phyloP scores from a whole-genome alignment of 2,888 invertebrate genomes.

The Euspilapteryx auroguttella region DNA sequence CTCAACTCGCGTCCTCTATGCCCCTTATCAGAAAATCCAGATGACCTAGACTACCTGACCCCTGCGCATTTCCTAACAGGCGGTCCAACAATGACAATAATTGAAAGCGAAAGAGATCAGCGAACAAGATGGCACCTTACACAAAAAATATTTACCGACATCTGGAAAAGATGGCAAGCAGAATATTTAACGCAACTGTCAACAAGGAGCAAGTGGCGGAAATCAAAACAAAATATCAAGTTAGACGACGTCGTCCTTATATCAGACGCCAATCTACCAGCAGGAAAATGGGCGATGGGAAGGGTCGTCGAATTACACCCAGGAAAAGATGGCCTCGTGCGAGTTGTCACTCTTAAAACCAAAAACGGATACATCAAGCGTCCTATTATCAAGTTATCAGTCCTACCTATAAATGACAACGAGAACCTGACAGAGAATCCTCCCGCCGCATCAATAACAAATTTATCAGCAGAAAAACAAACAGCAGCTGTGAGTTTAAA shows the following conservation, averaged over 20 bases:
- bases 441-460: too few relatives aligned
- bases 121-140: conserved; percentile 3
- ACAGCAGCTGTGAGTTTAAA: neutral
- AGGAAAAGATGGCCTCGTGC: conserved; percentile 1
- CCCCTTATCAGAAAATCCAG: conserved; percentile 2
- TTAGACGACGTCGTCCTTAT: conserved; percentile 1
- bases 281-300: conserved; percentile 2
- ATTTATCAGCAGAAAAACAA: neutral
- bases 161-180: conserved; percentile 2
- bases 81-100: conserved; percentile 2
- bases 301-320: conserved; percentile 1
- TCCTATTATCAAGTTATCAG: too few relatives aligned
- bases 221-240: neutral
- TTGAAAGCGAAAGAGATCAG: conserved; percentile 10
- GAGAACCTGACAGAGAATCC: too few relatives aligned
- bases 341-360: conserved; percentile 7
- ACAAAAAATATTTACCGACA: neutral
- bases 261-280: conserved; percentile 1
- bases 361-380: conserved; percentile 5
- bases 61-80: conserved; percentile 4
- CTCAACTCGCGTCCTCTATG: conserved; percentile 4
- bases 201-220: conserved; percentile 1
- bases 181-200: conserved; percentile 2
- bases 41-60: conserved; percentile 2
- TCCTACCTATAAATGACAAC: too few relatives aligned